Percentiles rank a stretch among this genome's conserved stretches.
Evolutionary conservation across 1,140 invertebrate species (phyloP).

Genomic region (Gyrodactylus bullatarudis): DNA sequence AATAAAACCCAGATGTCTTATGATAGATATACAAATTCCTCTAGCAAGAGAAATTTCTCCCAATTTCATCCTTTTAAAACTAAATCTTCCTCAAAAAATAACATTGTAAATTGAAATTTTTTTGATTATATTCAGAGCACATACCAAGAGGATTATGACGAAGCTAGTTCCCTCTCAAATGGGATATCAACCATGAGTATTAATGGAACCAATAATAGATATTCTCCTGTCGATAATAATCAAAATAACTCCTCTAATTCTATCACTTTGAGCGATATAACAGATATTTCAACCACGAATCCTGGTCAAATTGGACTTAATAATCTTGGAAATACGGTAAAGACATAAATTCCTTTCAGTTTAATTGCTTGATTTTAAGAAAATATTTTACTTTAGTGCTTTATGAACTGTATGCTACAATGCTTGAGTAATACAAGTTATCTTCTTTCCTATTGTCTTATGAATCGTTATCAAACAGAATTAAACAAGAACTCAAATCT

Average conservation of each 20-base stretch:
- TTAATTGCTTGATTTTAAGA: neutral
- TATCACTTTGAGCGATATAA: neutral
- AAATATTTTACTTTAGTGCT: slow-evolving; percentile 29
- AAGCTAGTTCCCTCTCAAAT: too few species aligned
- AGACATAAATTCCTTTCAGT: neutral
- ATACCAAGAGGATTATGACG: neutral
- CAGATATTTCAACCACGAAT: neutral
- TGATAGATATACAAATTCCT: neutral
- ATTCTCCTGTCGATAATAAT: neutral
- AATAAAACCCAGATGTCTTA: too few species aligned
- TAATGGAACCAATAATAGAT: too few species aligned
- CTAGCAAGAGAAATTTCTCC: neutral
- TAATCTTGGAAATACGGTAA: neutral
- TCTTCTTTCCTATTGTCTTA: slow-evolving; percentile 36
- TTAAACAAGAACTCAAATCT: slow-evolving; percentile 27
- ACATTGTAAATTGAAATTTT: neutral
- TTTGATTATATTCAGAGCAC: neutral
- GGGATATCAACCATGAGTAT: too few species aligned
- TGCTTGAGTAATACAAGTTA: slow-evolving; percentile 52
- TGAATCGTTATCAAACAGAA: slow-evolving; percentile 30
- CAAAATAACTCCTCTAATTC: neutral
- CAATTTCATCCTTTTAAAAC: neutral
- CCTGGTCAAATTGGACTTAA: neutral
- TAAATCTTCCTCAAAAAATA: neutral
- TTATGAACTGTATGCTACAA: slow-evolving; percentile 81